Percentiles rank a stretch among this genome's conserved stretches.
These are phyloP conservation scores for Ivindomyrus marchei DNA, from an alignment of 2,113 vertebrate genomes.

Conservation along the genomic window DNA sequence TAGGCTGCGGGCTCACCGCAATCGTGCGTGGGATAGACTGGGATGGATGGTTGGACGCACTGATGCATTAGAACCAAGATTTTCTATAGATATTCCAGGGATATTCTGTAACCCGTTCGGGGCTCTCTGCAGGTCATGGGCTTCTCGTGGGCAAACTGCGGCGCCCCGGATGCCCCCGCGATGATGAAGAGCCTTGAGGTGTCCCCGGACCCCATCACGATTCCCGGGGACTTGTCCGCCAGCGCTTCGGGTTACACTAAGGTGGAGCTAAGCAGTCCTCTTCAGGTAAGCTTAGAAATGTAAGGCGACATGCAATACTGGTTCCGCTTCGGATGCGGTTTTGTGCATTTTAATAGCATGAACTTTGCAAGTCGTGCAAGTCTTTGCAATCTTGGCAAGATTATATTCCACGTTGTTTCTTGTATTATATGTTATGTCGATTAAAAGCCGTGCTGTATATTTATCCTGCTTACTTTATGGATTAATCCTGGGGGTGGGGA, in stretches of 20 bases:
- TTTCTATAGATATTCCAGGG: not conserved
- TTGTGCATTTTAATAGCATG: not conserved
- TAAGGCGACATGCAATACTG: not conserved
- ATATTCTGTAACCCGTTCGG: not conserved
- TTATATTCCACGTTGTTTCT: not conserved
- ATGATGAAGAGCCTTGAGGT: constrained; percentile 46
- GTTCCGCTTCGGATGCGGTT: not conserved
- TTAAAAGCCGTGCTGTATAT: not conserved
- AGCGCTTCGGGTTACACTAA: constrained; percentile 47
- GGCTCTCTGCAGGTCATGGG: constrained; percentile 30
- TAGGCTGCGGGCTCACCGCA: not conserved
- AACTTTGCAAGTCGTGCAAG: not conserved
- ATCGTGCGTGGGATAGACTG: not conserved
- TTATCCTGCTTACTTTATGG: not conserved
- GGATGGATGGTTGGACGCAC: not conserved
- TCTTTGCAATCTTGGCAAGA: not conserved
- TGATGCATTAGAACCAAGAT: not conserved
- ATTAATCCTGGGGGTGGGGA: not conserved
- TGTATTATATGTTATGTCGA: not conserved
- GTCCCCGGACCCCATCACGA: constrained; percentile 58
- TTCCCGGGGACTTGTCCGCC: constrained; percentile 57
- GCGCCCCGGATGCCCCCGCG: constrained; percentile 46
- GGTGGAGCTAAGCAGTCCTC: constrained; percentile 42
- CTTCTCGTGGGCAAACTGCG: constrained; percentile 64
- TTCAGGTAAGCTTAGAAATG: constrained; percentile 47